These are phyloP conservation scores for Eueremaeus valkanovi DNA, from an alignment of 2,888 invertebrate genomes.

Conservation along the genomic window DNA sequence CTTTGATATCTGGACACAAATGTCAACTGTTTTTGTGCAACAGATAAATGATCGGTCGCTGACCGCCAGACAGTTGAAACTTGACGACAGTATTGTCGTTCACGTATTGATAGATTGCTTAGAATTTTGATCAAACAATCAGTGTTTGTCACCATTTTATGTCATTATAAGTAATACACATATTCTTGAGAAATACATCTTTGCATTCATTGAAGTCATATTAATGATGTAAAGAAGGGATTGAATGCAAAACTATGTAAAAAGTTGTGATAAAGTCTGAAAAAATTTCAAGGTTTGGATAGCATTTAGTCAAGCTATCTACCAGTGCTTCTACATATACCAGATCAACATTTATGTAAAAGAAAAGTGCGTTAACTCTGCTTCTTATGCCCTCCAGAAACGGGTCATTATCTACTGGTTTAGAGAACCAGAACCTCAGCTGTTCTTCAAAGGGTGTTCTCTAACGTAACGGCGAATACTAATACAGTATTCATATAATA, in stretches of 20 bases:
- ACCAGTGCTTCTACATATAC: background rate
- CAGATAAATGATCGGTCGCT: constrained; percentile 16
- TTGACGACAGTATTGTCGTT: constrained; percentile 32
- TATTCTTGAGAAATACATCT: background rate
- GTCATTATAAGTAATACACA: background rate
- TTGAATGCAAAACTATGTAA: background rate
- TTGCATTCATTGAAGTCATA: background rate
- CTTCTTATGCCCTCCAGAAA: background rate
- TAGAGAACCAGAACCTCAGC: background rate
- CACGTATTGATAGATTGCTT: constrained; percentile 20
- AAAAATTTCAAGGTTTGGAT: background rate
- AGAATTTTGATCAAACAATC: constrained; percentile 37
- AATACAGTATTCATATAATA: background rate
- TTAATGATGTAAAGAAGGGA: background rate
- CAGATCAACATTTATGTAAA: background rate
- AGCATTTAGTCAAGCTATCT: background rate
- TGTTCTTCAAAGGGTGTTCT: background rate
- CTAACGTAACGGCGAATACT: background rate
- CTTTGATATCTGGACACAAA: constrained; percentile 1
- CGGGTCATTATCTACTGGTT: constrained; percentile 1
- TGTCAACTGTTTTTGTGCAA: constrained; percentile 11
- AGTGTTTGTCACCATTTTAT: constrained; percentile 16
- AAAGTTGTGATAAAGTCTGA: background rate
- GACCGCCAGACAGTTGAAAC: background rate
- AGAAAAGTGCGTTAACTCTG: background rate